Conservation (phyloP, 1,140 invertebrate genomes). For the Drosophila mauritiana region DNA sequence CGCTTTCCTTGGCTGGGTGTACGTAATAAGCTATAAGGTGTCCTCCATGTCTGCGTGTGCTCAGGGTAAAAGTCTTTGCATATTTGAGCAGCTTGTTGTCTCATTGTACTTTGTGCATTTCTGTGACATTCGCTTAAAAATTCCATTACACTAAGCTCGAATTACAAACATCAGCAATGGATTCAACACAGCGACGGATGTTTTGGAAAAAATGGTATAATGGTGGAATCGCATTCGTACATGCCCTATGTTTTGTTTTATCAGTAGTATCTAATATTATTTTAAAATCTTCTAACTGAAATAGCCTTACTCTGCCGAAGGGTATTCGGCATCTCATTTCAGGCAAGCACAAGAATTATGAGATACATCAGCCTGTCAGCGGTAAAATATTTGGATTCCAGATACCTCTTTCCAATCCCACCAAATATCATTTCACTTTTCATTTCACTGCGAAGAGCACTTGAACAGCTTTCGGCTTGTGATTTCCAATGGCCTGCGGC, state of each 20-base stretch:
- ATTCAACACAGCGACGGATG: slow-evolving; percentile 19
- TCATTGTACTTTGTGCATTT: slow-evolving; percentile 65
- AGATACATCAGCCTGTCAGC: slow-evolving; percentile 47
- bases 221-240: too few relatives aligned
- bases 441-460: slow-evolving; percentile 67
- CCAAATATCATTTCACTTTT: slow-evolving; percentile 56
- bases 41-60: slow-evolving; percentile 23
- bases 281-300: background rate
- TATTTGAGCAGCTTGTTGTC: slow-evolving; percentile 75
- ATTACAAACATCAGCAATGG: slow-evolving; percentile 63
- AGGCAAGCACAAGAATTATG: slow-evolving; percentile 72
- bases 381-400: slow-evolving; percentile 5
- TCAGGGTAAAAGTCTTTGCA: slow-evolving; percentile 66
- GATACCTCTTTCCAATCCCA: background rate
- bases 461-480: slow-evolving; percentile 55
- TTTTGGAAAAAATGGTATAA: too few relatives aligned
- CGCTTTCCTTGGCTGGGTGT: slow-evolving; percentile 8
- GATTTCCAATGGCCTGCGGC: slow-evolving; percentile 42
- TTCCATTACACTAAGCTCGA: slow-evolving; percentile 78
- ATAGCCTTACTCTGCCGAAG: background rate
- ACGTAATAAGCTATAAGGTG: slow-evolving; percentile 67
- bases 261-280: too few relatives aligned
- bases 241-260: too few relatives aligned
- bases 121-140: slow-evolving; percentile 82
- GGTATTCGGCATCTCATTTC: slow-evolving; percentile 66